Conservation (phyloP, 2,888 invertebrate species). For the Drosophila monieri region DNA sequence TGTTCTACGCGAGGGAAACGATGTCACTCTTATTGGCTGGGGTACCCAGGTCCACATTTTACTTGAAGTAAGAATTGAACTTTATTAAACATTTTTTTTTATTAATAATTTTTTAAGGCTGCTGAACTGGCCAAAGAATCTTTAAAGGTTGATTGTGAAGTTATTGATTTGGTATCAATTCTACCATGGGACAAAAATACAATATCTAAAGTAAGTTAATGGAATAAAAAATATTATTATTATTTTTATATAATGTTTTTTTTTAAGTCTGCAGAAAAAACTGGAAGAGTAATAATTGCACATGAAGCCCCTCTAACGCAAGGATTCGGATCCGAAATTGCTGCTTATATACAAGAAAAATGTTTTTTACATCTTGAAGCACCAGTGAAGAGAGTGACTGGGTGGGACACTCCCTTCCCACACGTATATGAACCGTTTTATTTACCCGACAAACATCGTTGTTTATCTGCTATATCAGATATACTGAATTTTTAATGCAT, state of each 20-base stretch:
- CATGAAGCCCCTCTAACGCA: constrained; percentile 98
- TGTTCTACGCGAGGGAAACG: constrained; percentile 91
- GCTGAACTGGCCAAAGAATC: constrained; percentile 92
- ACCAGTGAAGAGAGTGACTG: constrained; percentile 92
- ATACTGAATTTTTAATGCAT: constrained; percentile 88
- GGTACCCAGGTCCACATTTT: constrained; percentile 92
- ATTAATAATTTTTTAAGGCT: constrained; percentile 84
- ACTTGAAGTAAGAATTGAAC: constrained; percentile 69
- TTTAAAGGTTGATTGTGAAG: constrained; percentile 92
- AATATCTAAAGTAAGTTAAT: constrained; percentile 90
- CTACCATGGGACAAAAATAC: constrained; percentile 98
- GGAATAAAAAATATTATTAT: neutral
- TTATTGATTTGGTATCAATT: constrained; percentile 98
- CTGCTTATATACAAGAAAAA: constrained; percentile 95
- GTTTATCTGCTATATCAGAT: constrained; percentile 91
- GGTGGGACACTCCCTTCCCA: constrained; percentile 99
- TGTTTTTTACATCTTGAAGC: constrained; percentile 98
- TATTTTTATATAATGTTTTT: constrained; percentile 80
- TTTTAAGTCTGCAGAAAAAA: constrained; percentile 95
- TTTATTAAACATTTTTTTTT: neutral
- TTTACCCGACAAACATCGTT: constrained; percentile 96
- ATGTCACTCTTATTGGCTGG: constrained; percentile 96
- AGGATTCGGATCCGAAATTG: constrained; percentile 98
- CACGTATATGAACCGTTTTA: constrained; percentile 98
- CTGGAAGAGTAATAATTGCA: constrained; percentile 94